These are phyloP conservation scores for Centropyge bicolor DNA, from an alignment of 2,797 vertebrate genomes.

Conservation along the genomic window DNA sequence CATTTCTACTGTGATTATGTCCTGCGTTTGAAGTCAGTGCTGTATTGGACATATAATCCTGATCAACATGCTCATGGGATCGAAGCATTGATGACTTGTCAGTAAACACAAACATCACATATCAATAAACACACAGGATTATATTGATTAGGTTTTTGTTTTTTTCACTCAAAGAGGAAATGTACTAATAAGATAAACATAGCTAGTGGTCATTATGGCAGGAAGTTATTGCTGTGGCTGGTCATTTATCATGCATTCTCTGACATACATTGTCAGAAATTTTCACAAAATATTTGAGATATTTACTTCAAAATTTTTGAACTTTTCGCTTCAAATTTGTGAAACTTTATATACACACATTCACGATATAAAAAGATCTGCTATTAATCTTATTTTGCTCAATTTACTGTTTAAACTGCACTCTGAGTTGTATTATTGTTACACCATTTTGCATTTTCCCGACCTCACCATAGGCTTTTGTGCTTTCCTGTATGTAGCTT, in stretches of 20 bases:
- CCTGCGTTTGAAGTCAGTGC: neutral
- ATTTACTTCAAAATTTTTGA: neutral
- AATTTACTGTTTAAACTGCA: neutral
- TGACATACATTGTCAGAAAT: neutral
- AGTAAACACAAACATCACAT: constrained; percentile 5
- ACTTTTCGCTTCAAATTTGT: neutral
- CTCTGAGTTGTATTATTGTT: neutral
- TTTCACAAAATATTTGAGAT: neutral
- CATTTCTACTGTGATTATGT: neutral
- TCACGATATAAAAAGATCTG: neutral
- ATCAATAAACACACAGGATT: neutral
- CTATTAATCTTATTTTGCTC: neutral
- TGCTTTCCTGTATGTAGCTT: neutral
- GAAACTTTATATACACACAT: neutral
- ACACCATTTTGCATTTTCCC: neutral
- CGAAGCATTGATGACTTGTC: constrained; percentile 18
- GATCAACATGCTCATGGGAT: constrained; percentile 1
- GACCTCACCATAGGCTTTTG: neutral
- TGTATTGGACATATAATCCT: constrained; percentile 1
- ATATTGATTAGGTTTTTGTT: neutral
- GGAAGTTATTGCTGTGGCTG: neutral
- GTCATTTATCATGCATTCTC: neutral
- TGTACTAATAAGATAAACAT: neutral
- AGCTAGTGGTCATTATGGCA: neutral
- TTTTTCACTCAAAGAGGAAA: neutral